These are phyloP conservation scores for Pogonomyrmex californicus DNA, from an alignment of 1,140 invertebrate species.

Conservation along the genomic window DNA sequence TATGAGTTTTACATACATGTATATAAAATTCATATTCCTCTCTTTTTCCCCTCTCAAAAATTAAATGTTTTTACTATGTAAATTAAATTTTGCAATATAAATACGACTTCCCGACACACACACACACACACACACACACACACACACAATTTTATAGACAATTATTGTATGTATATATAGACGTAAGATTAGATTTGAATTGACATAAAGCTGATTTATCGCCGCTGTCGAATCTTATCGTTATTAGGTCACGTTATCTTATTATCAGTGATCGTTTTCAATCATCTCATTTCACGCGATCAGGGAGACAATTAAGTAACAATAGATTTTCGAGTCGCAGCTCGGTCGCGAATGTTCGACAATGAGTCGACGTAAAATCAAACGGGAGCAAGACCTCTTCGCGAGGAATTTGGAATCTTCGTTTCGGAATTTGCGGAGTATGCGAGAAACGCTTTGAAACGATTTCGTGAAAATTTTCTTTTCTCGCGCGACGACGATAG, in stretches of 20 bases:
- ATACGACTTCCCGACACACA: no score
- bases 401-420: neutral
- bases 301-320: neutral
- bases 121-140: no score
- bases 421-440: no score
- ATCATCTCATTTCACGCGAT: neutral
- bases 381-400: neutral
- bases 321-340: neutral
- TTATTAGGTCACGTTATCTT: neutral
- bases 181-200: neutral
- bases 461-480: no score
- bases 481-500: neutral
- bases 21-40: no score
- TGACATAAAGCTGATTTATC: neutral
- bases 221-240: neutral
- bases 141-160: no score
- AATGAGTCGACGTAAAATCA: neutral
- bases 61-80: no score
- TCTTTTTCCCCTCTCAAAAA: no score
- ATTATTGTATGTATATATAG: neutral
- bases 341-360: neutral
- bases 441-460: no score
- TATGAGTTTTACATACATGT: no score
- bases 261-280: neutral
- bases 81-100: no score